A percentile compares a stretch with the other conserved stretches of the same genome.
phyloP scores from a whole-genome alignment of 2,888 invertebrate genomes.

The Athalia circularis region DNA sequence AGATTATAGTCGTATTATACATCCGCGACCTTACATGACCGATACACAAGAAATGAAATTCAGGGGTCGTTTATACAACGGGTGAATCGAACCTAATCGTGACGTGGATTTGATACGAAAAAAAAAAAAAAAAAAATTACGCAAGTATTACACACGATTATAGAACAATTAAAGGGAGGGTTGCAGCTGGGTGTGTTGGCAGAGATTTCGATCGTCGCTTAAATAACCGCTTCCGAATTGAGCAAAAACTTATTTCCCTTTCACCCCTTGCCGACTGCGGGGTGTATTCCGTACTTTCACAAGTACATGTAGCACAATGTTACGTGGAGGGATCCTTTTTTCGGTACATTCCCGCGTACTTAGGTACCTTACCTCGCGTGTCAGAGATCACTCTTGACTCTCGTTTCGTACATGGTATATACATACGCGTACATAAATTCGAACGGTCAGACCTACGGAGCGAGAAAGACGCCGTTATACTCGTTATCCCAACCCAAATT shows the following conservation, averaged over 20 bases:
- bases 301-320: not conserved
- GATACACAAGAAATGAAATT: not conserved
- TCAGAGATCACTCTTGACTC: slow-evolving; percentile 42
- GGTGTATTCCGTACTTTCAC: not conserved
- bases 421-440: not conserved
- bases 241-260: slow-evolving; percentile 21
- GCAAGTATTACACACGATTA: too few species aligned
- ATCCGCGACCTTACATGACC: not conserved
- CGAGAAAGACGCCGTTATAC: slow-evolving; percentile 42
- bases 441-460: slow-evolving; percentile 34
- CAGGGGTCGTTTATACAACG: not conserved
- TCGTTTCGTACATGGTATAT: not conserved
- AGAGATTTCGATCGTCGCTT: not conserved
- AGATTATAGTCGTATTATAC: slow-evolving; percentile 5
- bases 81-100: not conserved
- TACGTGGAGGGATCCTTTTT: not conserved
- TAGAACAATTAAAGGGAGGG: too few species aligned
- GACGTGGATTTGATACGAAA: too few species aligned
- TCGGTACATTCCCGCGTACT: not conserved
- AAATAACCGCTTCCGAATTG: slow-evolving; percentile 35
- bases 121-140: too few species aligned
- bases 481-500: slow-evolving; percentile 46
- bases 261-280: not conserved
- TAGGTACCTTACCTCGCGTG: slow-evolving; percentile 26
- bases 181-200: too few species aligned